phyloP scores from a whole-genome alignment of 2,888 invertebrate genomes.

The Eupithecia inturbata region DNA sequence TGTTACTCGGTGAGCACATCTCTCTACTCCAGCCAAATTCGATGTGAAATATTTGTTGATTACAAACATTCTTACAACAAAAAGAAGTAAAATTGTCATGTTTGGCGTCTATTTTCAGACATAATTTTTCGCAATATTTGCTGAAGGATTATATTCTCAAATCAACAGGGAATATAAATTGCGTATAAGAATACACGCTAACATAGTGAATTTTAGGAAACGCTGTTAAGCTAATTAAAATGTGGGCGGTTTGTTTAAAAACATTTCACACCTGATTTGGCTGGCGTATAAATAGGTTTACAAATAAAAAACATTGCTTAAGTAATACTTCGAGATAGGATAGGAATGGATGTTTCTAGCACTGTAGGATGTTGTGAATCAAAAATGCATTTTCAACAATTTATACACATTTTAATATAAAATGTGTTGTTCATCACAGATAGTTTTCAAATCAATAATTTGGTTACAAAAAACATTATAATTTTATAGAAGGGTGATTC shows the following conservation, averaged over 20 bases:
- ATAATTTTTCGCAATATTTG: background rate
- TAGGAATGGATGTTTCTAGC: constrained; percentile 16
- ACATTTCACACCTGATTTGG: background rate
- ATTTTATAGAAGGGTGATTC: constrained; percentile 12
- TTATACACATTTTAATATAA: constrained; percentile 81
- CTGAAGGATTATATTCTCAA: background rate
- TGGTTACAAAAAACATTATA: background rate
- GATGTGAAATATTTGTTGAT: background rate
- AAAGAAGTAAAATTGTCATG: background rate
- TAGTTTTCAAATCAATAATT: constrained; percentile 50
- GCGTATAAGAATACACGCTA: too few relatives aligned
- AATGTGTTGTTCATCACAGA: constrained; percentile 78
- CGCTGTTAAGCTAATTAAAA: too few relatives aligned
- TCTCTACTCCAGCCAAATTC: background rate
- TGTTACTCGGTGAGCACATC: background rate
- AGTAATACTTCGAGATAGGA: constrained; percentile 9
- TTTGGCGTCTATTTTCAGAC: background rate
- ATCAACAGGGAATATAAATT: background rate
- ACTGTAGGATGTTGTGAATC: constrained; percentile 44
- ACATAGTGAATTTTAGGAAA: background rate
- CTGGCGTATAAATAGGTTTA: background rate
- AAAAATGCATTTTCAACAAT: constrained; percentile 64
- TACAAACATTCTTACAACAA: background rate
- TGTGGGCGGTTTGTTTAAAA: background rate
- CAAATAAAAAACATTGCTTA: constrained; percentile 13